A percentile compares a stretch with the other conserved stretches of the same genome.
phyloP scores from a whole-genome alignment of 1,140 invertebrate species.

The Bursaphelenchus mucronatus region DNA sequence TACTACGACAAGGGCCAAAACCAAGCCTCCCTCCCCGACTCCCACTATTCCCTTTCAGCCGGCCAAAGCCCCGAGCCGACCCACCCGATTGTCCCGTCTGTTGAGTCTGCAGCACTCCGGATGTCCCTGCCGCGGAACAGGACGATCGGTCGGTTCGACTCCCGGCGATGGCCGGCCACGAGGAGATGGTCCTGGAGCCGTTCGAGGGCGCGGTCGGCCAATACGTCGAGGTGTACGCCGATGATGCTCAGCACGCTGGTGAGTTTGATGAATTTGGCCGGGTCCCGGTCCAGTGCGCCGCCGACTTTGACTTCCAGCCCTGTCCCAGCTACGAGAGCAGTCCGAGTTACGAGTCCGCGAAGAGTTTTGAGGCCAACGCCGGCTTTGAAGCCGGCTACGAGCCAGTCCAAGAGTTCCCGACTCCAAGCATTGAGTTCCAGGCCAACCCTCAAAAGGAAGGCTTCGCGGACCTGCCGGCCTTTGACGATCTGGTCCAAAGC shows the following conservation, averaged over 20 bases:
- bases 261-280: not conserved
- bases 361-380: not conserved
- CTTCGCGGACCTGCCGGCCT: not conserved
- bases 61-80: not conserved
- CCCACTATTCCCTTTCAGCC: slow-evolving; percentile 3
- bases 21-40: not conserved
- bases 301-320: not conserved
- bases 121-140: slow-evolving; percentile 18
- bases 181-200: slow-evolving; percentile 9
- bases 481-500: slow-evolving; percentile 14
- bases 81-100: not conserved
- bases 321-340: not conserved
- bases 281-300: slow-evolving; percentile 2
- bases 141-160: no score
- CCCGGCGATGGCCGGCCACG: not conserved
- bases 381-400: not conserved
- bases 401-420: not conserved
- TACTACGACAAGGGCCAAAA: not conserved
- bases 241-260: not conserved
- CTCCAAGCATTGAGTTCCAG: not conserved
- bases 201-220: slow-evolving; percentile 8
- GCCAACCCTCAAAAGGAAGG: not conserved
- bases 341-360: not conserved
- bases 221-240: slow-evolving; percentile 3
- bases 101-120: slow-evolving; percentile 16